Evolutionary conservation across 2,888 invertebrate species (phyloP), one percentile per base, ranked within the genome.

Genomic region (Pseudococcus viburni): DNA sequence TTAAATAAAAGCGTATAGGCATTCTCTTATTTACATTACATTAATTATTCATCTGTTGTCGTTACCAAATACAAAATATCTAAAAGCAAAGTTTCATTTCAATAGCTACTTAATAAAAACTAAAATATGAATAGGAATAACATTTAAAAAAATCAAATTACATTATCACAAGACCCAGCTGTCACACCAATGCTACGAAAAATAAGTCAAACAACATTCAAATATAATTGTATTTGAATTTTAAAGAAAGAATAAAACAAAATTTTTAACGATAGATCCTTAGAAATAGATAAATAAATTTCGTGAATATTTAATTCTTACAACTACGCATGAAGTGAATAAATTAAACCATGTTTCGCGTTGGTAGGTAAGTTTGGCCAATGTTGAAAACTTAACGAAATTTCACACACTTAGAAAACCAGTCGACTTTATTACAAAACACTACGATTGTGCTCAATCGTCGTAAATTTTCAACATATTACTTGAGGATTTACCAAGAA

Each of bases 151-250:
- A 33, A 15, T 73, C 4, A 22, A 2, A 4, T 68, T 11, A 73
- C 39, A 73, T 17, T 39, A 33, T 33, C 15, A 46, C 12, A 46
- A 4, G 15, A 46, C 6, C 46, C 80, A 46, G 46, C 80, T 83
- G 80, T 83, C 80, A 83, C 80, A 83, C 80, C 80, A 19, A 19
- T 46, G 19, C 19, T 26, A 83, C 12, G 26, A 42, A 83, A 26
- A 83, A 42, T n/a, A 19, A 83, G 17, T 42, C 42, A 19, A 83
- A 46, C 80, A 83, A 83, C 80, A 46, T n/a, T 19, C 46, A 83
- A 42, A 83, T 46, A 46, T 46, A 83, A 46, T 83, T 83, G 42
- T 83, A 83, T 83, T 83, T 83, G 8, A 83, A 83, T 46, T 83
- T 46, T n/a, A 42, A 42, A 42, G 42, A 42, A 42, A 83, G 46